Evolutionary conservation across 2,797 vertebrate genomes (phyloP).

Genomic region (Enteromius viviparus): DNA sequence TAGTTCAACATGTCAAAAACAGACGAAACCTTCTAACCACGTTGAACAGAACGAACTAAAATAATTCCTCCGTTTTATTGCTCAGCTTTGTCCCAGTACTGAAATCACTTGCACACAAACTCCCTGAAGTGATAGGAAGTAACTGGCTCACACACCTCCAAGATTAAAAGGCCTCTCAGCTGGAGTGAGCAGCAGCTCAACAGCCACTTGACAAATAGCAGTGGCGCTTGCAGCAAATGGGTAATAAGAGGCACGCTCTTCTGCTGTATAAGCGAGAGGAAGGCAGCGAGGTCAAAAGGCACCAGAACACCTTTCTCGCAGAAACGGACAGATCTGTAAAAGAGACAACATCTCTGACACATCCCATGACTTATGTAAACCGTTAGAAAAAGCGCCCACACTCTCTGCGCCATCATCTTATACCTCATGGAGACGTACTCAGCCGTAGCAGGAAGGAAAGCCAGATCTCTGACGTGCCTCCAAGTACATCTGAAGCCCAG

Average conservation of each 20-base stretch:
- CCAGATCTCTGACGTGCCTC: not conserved
- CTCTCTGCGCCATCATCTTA: not conserved
- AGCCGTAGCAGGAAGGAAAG: not conserved
- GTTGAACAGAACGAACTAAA: not conserved
- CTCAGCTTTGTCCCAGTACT: not conserved
- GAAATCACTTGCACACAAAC: constrained; percentile 12
- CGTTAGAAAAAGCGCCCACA: constrained; percentile 1
- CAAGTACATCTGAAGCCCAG: constrained; percentile 41
- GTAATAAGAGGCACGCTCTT: constrained; percentile 38
- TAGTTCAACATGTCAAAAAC: not conserved
- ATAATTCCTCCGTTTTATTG: constrained; percentile 4
- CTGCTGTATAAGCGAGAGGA: constrained; percentile 1
- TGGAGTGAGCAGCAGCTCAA: constrained; percentile 49
- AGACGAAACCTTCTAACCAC: not conserved
- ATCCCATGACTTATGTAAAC: not conserved
- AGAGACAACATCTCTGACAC: constrained; percentile 5
- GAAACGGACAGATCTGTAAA: constrained; percentile 1
- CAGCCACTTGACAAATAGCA: constrained; percentile 56
- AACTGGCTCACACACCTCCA: constrained; percentile 43
- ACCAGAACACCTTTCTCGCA: not conserved
- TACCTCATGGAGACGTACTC: constrained; percentile 2
- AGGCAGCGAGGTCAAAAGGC: constrained; percentile 22
- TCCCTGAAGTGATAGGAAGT: constrained; percentile 22
- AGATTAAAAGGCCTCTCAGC: constrained; percentile 50
- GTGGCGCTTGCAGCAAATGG: constrained; percentile 25